Evolutionary conservation across 2,888 invertebrate genomes (phyloP), one percentile per base, ranked within the genome.

Genomic region (Isotomurus palustris): DNA sequence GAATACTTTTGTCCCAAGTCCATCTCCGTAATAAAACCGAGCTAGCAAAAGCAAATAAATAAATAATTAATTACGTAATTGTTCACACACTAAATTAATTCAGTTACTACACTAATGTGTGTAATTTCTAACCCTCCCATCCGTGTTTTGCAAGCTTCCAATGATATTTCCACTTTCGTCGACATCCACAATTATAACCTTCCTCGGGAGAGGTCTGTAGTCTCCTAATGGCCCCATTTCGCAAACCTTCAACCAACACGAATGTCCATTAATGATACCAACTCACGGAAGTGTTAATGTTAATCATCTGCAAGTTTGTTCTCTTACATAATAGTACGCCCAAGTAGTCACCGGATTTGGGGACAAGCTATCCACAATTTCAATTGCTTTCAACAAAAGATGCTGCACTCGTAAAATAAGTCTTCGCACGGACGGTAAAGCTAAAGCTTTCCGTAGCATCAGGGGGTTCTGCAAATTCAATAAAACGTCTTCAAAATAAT

Each of bases 161-260:
- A 87, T 73, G 62, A 90, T 81, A 59, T 85, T 83, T 21, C 90
- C 91, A 68, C 80, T 79, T 79, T 83, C 83, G 72, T 87, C 83
- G 1, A 88, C 70, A 72, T 85, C 84, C 35, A 87, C 68, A 43
- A 87, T 74, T 1, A 84, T 84, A 3, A 79, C 73, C 50, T 80
- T 75, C 28, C 76, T 75, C 3, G 82, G 78, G 1, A 72, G 14
- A 0, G 81, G 44, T 1, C 73, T 67, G 1, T 74, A 5, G 24
- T 45, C 58, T 24, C 58, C 62, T 1, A 62, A 21, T 17, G 60
- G 62, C 10, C 60, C 62, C 36, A 60, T 45, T 22, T 58, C 47
- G 17, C 56, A 55, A n/a, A 55, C 17, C 65, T 65, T 29, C 10
- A 22, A 17, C 43, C 35, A 3, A 32, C 43, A 2, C 12, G 25